Evolutionary conservation across 1,140 invertebrate genomes (phyloP), one percentile per base, ranked within the genome.

Genomic region (Drosophila sproati): DNA sequence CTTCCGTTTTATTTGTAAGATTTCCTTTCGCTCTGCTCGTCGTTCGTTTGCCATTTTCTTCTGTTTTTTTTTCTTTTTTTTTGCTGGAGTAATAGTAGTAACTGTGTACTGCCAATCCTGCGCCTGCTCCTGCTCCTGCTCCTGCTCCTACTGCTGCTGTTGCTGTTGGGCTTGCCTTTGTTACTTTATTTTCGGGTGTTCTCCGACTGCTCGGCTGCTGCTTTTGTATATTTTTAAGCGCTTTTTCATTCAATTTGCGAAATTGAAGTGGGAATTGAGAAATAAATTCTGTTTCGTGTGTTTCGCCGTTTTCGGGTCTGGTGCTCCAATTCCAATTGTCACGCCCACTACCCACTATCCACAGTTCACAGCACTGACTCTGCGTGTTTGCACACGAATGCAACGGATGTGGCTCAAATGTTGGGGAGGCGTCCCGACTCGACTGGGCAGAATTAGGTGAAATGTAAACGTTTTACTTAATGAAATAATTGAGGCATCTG

Each of bases 181-280:
- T 87, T 87, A 78, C 80, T 69, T 86, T 88, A 88, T 72, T 71
- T 86, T 86, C 62, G 80, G 80, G 81, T 66, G 66, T 20, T 20
- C 20, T 20, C 20, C 20, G 57, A 59, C 52, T 57, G 59, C 32
- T 8, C 10, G 28, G 71, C 63, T 73, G 87, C 80, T 85, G 80
- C 85, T 89, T 89, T 88, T 88, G 85, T 88, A 88, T 88, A 89
- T 89, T 88, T 89, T 88, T 88, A 88, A 88, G 85, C 85, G 81
- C 80, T 91, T 91, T 91, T 91, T 91, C 89, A 91, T 91, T 91
- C 89, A 91, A 91, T 91, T 91, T 91, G 78, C 89, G 76, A 91
- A 91, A 91, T 91, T 91, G 85, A 91, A 91, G 89, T 91, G 89
- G 89, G 89, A 91, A 91, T 91, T 91, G 89, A 91, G 89, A 91